A percentile compares a stretch with the other conserved stretches of the same genome.
Evolutionary conservation across 2,797 vertebrate genomes (phyloP).

Genomic region (Silurus lanzhouensis): DNA sequence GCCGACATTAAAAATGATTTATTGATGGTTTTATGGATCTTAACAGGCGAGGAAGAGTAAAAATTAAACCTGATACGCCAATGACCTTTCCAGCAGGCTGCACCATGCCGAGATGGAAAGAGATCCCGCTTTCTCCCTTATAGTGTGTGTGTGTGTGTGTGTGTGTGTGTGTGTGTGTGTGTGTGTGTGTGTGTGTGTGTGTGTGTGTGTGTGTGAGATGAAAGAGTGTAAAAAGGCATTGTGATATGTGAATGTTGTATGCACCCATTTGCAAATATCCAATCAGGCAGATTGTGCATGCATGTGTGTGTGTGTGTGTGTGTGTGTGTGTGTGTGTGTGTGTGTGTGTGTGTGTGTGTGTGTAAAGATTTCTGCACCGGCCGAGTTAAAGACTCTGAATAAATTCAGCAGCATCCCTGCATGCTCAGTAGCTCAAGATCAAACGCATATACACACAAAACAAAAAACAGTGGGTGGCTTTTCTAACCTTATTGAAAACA

Average conservation of each 20-base stretch:
- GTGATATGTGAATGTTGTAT: constrained; percentile 43
- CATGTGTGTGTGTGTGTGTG: constrained; percentile 57
- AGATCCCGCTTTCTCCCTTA: constrained; percentile 34
- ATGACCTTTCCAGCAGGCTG: constrained; percentile 73
- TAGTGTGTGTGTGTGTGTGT: constrained; percentile 35
- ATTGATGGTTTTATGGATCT: constrained; percentile 79
- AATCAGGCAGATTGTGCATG: constrained; percentile 31
- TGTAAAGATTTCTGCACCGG: neutral
- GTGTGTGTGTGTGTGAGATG: constrained; percentile 25
- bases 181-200: constrained; percentile 12
- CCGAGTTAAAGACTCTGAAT: constrained; percentile 4
- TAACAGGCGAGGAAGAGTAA: constrained; percentile 72
- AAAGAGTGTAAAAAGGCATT: constrained; percentile 35
- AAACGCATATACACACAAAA: neutral
- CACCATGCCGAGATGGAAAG: constrained; percentile 55
- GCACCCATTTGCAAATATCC: constrained; percentile 56
- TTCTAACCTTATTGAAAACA: neutral
- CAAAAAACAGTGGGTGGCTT: neutral
- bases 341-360: neutral
- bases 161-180: constrained; percentile 36
- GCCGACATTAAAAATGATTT: constrained; percentile 76
- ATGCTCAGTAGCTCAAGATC: constrained; percentile 21
- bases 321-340: constrained; percentile 49
- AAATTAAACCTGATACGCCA: constrained; percentile 71
- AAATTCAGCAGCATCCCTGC: constrained; percentile 4